Evolutionary conservation across 2,113 vertebrate species (phyloP).

Genomic region (Odontesthes bonariensis): DNA sequence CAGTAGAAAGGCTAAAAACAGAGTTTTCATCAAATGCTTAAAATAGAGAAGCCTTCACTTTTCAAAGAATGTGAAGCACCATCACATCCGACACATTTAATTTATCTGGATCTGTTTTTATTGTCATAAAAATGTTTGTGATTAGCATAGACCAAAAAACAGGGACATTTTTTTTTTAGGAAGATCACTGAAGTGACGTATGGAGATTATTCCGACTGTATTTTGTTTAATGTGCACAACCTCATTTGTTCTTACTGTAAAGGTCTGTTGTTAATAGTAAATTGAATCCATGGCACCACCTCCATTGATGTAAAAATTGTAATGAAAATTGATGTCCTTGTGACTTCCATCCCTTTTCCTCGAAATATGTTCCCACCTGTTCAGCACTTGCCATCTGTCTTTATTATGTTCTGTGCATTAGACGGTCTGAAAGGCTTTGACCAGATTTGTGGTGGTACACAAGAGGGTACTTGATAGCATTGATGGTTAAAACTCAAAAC

Average conservation of each 20-base stretch:
- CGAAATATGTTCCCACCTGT: conserved; percentile 71
- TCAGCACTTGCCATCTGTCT: conserved; percentile 71
- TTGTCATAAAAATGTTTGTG: neutral
- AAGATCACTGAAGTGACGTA: neutral
- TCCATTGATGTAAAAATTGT: conserved; percentile 23
- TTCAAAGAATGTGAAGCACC: conserved; percentile 9
- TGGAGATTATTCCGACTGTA: too few species aligned
- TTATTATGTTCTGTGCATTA: conserved; percentile 47
- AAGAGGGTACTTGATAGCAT: conserved; percentile 61
- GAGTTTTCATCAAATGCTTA: conserved; percentile 13
- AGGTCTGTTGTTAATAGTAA: neutral
- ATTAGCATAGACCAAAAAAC: neutral
- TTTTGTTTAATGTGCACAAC: neutral
- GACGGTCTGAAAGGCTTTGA: conserved; percentile 58
- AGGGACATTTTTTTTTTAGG: neutral
- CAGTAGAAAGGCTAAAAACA: conserved; percentile 40
- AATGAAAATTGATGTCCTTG: conserved; percentile 47
- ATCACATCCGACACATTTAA: conserved; percentile 18
- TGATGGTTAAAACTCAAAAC: conserved; percentile 46
- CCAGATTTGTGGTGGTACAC: conserved; percentile 33
- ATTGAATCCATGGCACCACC: neutral
- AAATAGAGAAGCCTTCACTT: conserved; percentile 46
- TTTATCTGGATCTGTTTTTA: conserved; percentile 40
- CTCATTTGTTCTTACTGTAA: neutral
- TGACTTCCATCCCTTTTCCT: conserved; percentile 39